These are phyloP conservation scores for Oxyruncus cristatus DNA, from an alignment of 2,113 vertebrate genomes.

Conservation along the genomic window DNA sequence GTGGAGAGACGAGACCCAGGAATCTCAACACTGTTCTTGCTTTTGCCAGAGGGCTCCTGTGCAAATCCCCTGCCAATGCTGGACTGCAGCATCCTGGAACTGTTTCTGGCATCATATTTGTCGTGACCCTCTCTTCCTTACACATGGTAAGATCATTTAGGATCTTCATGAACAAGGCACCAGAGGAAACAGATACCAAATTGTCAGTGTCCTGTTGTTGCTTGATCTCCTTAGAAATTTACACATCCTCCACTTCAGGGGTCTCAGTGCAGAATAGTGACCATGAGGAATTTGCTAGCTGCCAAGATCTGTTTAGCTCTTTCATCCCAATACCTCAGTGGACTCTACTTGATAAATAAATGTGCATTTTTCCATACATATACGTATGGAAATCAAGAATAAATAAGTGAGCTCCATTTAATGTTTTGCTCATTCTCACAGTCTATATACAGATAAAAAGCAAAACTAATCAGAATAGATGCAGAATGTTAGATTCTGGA, in stretches of 20 bases:
- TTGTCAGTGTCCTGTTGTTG: background rate
- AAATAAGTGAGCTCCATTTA: background rate
- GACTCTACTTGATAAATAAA: background rate
- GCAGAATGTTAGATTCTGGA: background rate
- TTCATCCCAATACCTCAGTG: background rate
- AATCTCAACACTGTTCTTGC: background rate
- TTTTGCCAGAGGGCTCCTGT: background rate
- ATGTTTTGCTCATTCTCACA: background rate
- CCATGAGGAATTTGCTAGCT: background rate
- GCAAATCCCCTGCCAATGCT: background rate
- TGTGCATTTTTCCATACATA: background rate
- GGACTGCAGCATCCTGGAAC: background rate
- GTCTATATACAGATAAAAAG: background rate
- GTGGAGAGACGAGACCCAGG: background rate
- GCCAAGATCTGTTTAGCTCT: background rate
- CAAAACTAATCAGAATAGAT: background rate
- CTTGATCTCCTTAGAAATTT: background rate
- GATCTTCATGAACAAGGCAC: background rate
- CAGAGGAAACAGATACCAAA: background rate
- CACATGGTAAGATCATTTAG: background rate
- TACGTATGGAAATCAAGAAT: background rate
- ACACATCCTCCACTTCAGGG: background rate
- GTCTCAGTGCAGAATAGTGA: background rate
- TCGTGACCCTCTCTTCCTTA: background rate
- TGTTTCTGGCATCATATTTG: background rate